Base-by-base conservation (phyloP, 2,888 invertebrate species). In the Priocnemis perturbator region DNA sequence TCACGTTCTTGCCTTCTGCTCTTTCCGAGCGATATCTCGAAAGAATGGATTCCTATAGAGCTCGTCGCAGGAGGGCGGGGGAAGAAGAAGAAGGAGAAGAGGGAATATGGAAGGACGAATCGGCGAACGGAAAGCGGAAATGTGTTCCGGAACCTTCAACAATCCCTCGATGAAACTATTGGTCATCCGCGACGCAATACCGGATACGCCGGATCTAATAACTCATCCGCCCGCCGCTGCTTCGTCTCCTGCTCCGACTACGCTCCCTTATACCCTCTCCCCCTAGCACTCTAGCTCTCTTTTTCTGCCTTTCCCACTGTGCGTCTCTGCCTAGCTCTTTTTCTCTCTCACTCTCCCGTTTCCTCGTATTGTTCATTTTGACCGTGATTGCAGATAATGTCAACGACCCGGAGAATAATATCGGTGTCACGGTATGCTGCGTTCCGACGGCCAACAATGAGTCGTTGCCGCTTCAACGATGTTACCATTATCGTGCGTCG, bases 121-220 rank as follows among this genome's bases (percentile, higher is more conserved):
- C 86, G 83, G 73, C 77, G 76, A 82, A 82, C 89, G 89, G 89
- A 89, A 89, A 86, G 86, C 85, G 89, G 89, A 90, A 89, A 90
- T 89, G 89, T 89, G 89, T 85, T 86, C 87, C 89, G 89, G 89
- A 89, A 89, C 85, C 88, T 88, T 89, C 87, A 88, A 89, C 89
- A 89, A 89, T 89, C 87, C 88, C 88, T 88, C 88, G 89, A 88
- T 88, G 88, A 89, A 89, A 88, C 89, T 88, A 88, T 89, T 88
- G 89, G 89, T 88, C 89, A 89, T 89, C 87, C 88, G 83, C 88
- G 87, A 88, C 87, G 88, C 86, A 84, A 85, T 87, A 86, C 85
- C 87, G 89, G 89, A 89, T 85, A 84, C 85, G 80, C 86, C 88
- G 89, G 87, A 88, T 89, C 86, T 88, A 87, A 88, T 89, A 88